Percentiles rank a stretch among this genome's conserved stretches.
These are phyloP conservation scores for Pipistrellus pipistrellus DNA, from an alignment of 2,797 vertebrate species.

Conservation along the genomic window DNA sequence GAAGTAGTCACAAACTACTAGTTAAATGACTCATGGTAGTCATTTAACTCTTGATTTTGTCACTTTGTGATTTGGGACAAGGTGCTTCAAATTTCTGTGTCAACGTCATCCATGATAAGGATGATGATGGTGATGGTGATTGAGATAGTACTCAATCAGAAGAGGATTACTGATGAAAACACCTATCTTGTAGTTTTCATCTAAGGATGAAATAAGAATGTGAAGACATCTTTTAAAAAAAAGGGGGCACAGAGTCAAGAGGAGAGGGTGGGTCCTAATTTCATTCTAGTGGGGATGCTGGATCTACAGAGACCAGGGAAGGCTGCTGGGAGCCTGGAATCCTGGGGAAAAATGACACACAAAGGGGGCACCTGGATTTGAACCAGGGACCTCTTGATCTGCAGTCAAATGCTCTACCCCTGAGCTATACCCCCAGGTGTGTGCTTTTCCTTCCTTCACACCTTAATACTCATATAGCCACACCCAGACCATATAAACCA, in stretches of 20 bases:
- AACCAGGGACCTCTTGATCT: slow-evolving; percentile 72
- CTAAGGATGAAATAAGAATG: background rate
- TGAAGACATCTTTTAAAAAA: background rate
- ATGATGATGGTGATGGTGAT: no score
- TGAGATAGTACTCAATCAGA: no score
- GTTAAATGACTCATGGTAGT: no score
- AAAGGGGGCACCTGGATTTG: background rate
- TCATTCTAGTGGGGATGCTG: background rate
- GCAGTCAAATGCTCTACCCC: slow-evolving; percentile 77
- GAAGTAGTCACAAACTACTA: background rate
- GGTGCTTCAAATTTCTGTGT: no score
- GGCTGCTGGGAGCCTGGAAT: background rate
- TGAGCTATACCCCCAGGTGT: background rate
- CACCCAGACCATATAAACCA: background rate
- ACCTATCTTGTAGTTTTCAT: background rate
- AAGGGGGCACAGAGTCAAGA: background rate
- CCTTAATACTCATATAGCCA: background rate
- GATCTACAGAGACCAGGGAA: background rate
- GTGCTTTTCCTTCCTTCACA: fast-evolving
- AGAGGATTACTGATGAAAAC: background rate
- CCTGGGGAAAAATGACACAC: fast-evolving
- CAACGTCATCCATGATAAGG: no score
- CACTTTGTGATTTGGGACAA: no score
- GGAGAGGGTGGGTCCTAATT: background rate
- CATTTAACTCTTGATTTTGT: no score